Base-by-base conservation (phyloP, 2,797 vertebrate species). In the Hydrophis major region DNA sequence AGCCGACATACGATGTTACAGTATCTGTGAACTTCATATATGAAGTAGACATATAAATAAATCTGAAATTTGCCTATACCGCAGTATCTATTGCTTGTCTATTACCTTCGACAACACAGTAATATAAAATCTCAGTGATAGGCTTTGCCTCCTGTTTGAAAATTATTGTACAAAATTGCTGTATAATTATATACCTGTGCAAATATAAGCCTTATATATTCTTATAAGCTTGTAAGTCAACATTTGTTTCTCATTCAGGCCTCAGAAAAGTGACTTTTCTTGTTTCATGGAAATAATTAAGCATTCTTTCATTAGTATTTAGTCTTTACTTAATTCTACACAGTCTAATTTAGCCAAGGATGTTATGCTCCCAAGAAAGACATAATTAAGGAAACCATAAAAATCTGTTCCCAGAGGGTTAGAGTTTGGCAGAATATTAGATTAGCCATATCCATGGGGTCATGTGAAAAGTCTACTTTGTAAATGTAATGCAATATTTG, bases 381-480 rank as follows among this genome's bases (percentile, higher is more conserved):
- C 94, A 89, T 91, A 95, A 13, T 93, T 96, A 97, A 96, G 91
- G 93, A 89, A 96, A 92, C 25, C 94, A 94, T 90, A 95, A 94
- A 93, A 57, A 47, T 83, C 78, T 92, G 61, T 95, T 97, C 96
- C 94, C 96, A 12, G 90, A 87, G 92, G 94, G 87, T 74, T 95
- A 2, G 1, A 83, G 18, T 93, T 95, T 95, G 94, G 92, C 96
- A 96, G 95, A 89, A 93, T 88, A 94, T 93, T 94, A 93, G 91
- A 25, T 47, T 47, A 93, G 27, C 94, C 60, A 37, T 94, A 55
- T 91, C 66, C 42, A 25, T 0, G 2, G 94, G 96, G 92, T 94
- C 18, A 18, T 94, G 94, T 96, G 94, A 97, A 97, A 97, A 90
- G 16, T 66, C 94, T 32, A 94, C 66, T 90, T 95, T 91, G 91